Percentiles rank a stretch among this genome's conserved stretches.
Evolutionary conservation across 1,140 invertebrate genomes (phyloP).

Genomic region (Drepana arcuata): DNA sequence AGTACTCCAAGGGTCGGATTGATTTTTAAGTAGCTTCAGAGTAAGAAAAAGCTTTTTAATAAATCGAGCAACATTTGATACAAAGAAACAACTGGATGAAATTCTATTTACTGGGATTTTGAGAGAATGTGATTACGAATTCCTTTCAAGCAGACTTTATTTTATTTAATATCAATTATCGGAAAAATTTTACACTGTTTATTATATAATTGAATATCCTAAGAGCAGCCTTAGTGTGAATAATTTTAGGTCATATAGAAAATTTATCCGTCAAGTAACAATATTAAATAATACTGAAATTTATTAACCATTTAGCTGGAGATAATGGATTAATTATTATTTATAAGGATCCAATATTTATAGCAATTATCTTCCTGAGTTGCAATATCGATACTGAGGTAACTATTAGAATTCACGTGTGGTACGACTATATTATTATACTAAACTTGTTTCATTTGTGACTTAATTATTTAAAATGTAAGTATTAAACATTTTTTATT

Average conservation of each 20-base stretch:
- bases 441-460: too few species aligned
- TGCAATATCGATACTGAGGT: constrained; percentile 41
- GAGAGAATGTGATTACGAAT: constrained; percentile 36
- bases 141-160: constrained; percentile 10
- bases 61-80: constrained; percentile 51
- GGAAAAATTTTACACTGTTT: too few species aligned
- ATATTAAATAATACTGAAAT: too few species aligned
- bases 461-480: too few species aligned
- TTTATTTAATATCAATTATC: constrained; percentile 16
- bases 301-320: too few species aligned
- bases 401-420: too few species aligned
- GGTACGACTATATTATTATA: too few species aligned
- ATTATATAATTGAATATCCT: too few species aligned
- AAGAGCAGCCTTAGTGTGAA: too few species aligned
- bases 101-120: constrained; percentile 47
- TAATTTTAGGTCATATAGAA: too few species aligned
- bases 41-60: constrained; percentile 44
- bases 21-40: constrained; percentile 57
- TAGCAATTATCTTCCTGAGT: constrained; percentile 23
- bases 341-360: constrained; percentile 41
- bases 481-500: background rate
- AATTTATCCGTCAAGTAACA: too few species aligned
- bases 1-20: constrained; percentile 36
- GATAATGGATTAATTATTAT: too few species aligned
- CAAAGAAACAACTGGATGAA: constrained; percentile 44